A percentile compares a stretch with the other conserved stretches of the same genome.
Conservation (phyloP, 2,797 vertebrate species). For the Enteromius trimaculatus region DNA sequence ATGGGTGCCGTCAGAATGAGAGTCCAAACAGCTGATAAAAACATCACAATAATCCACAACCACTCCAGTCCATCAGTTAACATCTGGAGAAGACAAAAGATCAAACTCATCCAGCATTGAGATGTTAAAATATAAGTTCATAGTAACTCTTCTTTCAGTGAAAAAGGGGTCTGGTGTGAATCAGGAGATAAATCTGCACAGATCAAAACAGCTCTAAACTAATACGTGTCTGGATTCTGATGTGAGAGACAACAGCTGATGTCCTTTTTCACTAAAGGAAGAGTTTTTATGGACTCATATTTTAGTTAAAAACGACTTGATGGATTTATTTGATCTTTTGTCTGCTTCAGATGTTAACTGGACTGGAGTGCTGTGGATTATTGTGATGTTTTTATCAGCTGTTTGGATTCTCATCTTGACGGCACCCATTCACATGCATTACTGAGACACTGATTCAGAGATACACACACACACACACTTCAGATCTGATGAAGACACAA, state of each 20-base stretch:
- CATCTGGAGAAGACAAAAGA: background rate
- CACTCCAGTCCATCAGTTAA: background rate
- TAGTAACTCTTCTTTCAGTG: too few species aligned
- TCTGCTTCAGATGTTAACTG: background rate
- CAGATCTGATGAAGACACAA: background rate
- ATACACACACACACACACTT: background rate
- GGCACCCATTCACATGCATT: background rate
- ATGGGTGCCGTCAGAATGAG: background rate
- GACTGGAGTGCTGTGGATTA: background rate
- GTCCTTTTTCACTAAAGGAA: too few species aligned
- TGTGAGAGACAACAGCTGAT: too few species aligned
- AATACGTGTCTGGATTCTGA: background rate
- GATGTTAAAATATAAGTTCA: too few species aligned
- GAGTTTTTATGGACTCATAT: too few species aligned
- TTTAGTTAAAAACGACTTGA: too few species aligned
- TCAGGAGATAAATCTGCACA: too few species aligned
- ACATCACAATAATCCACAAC: background rate
- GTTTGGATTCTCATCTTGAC: background rate
- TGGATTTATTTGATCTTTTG: background rate
- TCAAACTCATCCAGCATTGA: background rate
- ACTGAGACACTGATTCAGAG: background rate
- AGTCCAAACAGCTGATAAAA: background rate
- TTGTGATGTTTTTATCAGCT: background rate
- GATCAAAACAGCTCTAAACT: too few species aligned
- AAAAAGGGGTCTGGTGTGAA: too few species aligned